Evolutionary conservation across 2,888 invertebrate species (phyloP), one percentile per base, ranked within the genome.

Genomic region (Lottia scabra): DNA sequence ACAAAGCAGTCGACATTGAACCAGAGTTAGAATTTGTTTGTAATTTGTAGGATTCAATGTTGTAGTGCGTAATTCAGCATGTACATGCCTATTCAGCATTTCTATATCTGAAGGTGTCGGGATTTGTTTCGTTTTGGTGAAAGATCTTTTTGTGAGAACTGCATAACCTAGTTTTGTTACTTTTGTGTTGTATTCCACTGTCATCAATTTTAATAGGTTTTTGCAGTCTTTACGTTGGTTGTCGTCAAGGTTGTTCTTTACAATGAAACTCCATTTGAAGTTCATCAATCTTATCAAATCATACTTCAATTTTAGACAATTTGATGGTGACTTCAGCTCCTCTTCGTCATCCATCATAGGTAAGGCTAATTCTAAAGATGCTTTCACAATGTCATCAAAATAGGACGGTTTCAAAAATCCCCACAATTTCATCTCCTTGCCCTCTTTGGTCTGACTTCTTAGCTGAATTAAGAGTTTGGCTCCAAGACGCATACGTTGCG

Each of bases 111-210:
- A 30, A 30, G 30, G 30, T 30, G 30, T 30, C 30, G 30, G 30
- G 2, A 30, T 30, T 30, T 30, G 67, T 43, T 67, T 71, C 26
- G 15, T 67, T 44, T 62, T 43, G 23, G 44, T 26, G 44, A 44
- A 67, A 30, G 62, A 67, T 26, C 66, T 56, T 26, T 67, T 12
- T n/a, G 44, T 38, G 67, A 71, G 63, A n/a, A 71, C 46, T 38
- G 62, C 63, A 43, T 64, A n/a, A 15, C 67, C 71, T 44, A 66
- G n/a, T 26, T 38, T 56, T 5, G 71, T 71, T 23, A 71, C 71
- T 44, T 48, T 19, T 62, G 66, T 63, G 27, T 63, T 67, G 67
- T 67, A 71, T 71, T 71, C 71, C 48, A 71, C 26, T 63, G 23
- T 67, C 71, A 71, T 71, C 27, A 71, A 63, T 30, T 66, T 46